A percentile compares a stretch with the other conserved stretches of the same genome.
Conservation (phyloP, 2,888 invertebrate species). For the Tinea trinotella region DNA sequence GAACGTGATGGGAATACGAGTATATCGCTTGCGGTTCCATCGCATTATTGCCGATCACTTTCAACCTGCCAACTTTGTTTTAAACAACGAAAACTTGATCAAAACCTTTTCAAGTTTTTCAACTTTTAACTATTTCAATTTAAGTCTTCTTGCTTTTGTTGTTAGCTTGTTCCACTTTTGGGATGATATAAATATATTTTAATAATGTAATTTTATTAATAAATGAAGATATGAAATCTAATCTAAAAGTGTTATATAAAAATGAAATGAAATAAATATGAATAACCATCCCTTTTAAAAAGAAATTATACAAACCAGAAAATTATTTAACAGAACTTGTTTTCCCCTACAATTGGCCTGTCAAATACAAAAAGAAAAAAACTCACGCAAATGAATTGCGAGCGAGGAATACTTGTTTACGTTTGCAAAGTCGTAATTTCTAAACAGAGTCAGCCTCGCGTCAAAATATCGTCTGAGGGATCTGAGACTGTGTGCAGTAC, state of each 20-base stretch:
- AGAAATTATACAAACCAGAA: background rate
- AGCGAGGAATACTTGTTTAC: constrained; percentile 13
- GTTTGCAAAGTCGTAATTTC: constrained; percentile 35
- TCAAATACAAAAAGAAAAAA: constrained; percentile 13
- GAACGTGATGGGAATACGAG: constrained; percentile 50
- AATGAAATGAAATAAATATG: background rate
- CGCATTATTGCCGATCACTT: constrained; percentile 38
- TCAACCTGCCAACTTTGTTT: constrained; percentile 38
- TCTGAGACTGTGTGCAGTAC: constrained; percentile 41
- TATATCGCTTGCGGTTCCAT: constrained; percentile 28
- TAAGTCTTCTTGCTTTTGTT: background rate
- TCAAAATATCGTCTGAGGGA: constrained; percentile 62
- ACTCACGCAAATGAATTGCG: background rate
- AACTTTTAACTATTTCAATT: constrained; percentile 15
- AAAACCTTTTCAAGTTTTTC: background rate
- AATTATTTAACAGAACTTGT: background rate
- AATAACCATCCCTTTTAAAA: background rate
- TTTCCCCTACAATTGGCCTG: constrained; percentile 3
- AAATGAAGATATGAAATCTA: no score
- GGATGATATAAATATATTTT: background rate
- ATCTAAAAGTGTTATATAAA: no score
- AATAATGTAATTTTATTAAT: no score
- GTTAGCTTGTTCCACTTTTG: background rate
- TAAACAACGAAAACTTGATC: constrained; percentile 8
- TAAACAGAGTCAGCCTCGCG: constrained; percentile 54